Evolutionary conservation across 2,797 vertebrate genomes (phyloP).

Genomic region (Heteromormyrus szaboi): DNA sequence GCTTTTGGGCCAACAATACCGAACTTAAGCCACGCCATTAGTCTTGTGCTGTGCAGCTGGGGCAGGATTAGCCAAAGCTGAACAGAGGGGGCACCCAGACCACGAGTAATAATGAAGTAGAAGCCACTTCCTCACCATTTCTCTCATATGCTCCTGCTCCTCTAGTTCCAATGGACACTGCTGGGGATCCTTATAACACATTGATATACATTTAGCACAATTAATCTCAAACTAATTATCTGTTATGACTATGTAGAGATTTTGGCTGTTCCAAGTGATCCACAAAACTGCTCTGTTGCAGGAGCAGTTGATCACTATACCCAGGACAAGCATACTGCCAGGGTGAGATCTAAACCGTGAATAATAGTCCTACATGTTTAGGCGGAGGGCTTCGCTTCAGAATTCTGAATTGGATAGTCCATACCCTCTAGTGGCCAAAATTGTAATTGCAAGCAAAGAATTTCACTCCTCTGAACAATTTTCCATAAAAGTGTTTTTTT

Average conservation of each 20-base stretch:
- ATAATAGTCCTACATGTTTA: conserved; percentile 19
- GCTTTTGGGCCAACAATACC: background rate
- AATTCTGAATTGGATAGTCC: conserved; percentile 53
- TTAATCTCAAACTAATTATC: conserved; percentile 28
- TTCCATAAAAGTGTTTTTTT: background rate
- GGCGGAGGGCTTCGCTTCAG: conserved; percentile 13
- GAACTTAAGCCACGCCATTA: background rate
- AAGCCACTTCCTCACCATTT: background rate
- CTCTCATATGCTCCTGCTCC: background rate
- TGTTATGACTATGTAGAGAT: background rate
- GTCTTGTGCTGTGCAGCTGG: background rate
- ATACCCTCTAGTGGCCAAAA: conserved; percentile 76
- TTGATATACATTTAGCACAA: conserved; percentile 25
- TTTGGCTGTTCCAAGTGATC: background rate
- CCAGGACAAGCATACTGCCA: background rate
- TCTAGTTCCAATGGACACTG: background rate
- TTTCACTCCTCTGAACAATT: background rate
- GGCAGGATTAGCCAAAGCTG: background rate
- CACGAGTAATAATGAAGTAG: background rate
- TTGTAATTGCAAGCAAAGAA: conserved; percentile 37
- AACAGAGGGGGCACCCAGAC: background rate
- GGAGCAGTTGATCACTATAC: background rate
- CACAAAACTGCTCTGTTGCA: background rate
- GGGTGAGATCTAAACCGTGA: background rate
- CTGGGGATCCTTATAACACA: background rate